Base-by-base conservation (phyloP, 1,140 invertebrate genomes). In the Aphaenogaster rudis region DNA sequence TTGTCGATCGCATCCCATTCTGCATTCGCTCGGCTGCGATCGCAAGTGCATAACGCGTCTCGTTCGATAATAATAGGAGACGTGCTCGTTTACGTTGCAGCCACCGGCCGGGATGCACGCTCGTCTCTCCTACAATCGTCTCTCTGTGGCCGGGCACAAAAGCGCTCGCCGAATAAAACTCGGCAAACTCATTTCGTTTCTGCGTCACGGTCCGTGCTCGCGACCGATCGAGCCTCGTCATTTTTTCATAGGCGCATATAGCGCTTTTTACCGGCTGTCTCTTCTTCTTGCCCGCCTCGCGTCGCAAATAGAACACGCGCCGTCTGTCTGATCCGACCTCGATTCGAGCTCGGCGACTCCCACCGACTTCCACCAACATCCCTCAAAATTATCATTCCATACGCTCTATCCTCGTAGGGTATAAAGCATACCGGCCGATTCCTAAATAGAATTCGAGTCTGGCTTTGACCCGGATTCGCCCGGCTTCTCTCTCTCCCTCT, bases 351-450 rank as follows among this genome's bases (percentile, higher is more conserved):
- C 52, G 52, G 36, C 28, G 67, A n/a, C 7, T 67, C 6, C 59
- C 59, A 64, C 48, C 45, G 33, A 39, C 28, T 72, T 48, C 17
- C 67, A 59, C 39, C 36, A 48, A 17, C 52, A 72, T 74, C 13
- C 11, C 42, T 17, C 54, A 74, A 82, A 82, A 82, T 82, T 82
- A 82, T 82, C 80, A 82, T 61, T 59, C 42, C 39, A 45, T 45
- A 11, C 45, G 71, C 11, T n/a, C 39, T 82, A 74, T 74, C 21
- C 79, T 36, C 45, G 63, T 42, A 81, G 9, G 2, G 15, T 81
- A 72, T 17, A 36, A 67, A 3, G 45, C 28, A 6, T 2, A 33
- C 42, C 28, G 9, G 11, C 9, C 11, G 50, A 74, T 61, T 61
- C 17, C 52, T 72, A 82, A 82, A 82, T 82, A 82, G 67, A 82